Percentiles rank a stretch among this genome's conserved stretches.
Conservation (phyloP, 2,888 invertebrate genomes). For the Chymomyza amoena region DNA sequence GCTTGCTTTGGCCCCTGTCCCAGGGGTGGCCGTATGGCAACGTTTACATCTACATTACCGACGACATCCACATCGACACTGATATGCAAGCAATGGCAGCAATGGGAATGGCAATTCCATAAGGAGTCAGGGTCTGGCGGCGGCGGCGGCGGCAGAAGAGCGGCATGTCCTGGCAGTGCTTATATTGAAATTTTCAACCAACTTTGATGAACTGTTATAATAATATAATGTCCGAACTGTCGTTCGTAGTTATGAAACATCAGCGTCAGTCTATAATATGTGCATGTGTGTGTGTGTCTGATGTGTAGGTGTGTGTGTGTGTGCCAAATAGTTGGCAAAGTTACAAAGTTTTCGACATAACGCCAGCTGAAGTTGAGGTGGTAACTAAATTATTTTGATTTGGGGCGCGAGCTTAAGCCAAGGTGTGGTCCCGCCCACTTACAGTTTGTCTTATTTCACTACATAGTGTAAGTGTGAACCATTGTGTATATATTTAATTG, state of each 20-base stretch:
- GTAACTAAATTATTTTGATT: conserved; percentile 69
- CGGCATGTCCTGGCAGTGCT: conserved; percentile 11
- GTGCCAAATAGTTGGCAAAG: conserved; percentile 60
- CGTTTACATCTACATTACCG: conserved; percentile 70
- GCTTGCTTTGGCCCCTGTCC: conserved; percentile 40
- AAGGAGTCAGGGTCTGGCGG: background rate
- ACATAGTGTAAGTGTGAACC: background rate
- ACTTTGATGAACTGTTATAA: conserved; percentile 71
- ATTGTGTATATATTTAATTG: background rate
- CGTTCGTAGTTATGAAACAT: conserved; percentile 60
- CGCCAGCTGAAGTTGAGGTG: conserved; percentile 46
- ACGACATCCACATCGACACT: conserved; percentile 34
- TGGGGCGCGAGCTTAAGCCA: conserved; percentile 25
- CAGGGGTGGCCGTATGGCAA: conserved; percentile 24
- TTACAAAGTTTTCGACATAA: conserved; percentile 63
- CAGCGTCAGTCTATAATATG: conserved; percentile 21
- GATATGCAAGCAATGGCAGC: conserved; percentile 17
- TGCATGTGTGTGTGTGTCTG: conserved; percentile 11
- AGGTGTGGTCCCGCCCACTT: background rate
- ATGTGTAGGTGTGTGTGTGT: conserved; percentile 14
- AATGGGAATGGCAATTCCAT: background rate
- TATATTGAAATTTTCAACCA: conserved; percentile 24
- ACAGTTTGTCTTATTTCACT: background rate
- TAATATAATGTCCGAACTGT: conserved; percentile 66
- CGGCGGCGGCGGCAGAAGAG: no score